These are phyloP conservation scores for Eupithecia vulgata DNA, from an alignment of 2,888 invertebrate species.

Conservation along the genomic window DNA sequence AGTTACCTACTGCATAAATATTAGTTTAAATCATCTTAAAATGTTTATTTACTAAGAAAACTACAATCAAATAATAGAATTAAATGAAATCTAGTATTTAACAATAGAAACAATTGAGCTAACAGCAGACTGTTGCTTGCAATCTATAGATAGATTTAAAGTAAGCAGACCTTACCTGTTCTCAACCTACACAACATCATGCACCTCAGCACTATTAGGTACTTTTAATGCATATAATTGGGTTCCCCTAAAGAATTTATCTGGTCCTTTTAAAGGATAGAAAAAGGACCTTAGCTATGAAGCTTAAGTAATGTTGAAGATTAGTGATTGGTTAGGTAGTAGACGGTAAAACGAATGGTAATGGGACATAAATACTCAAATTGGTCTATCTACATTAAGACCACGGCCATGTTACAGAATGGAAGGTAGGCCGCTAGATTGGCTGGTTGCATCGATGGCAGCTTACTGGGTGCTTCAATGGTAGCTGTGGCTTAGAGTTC, in stretches of 20 bases:
- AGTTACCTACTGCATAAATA: background rate
- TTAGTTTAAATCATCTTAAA: too few relatives aligned
- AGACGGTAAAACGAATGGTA: background rate
- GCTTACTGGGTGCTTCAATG: too few relatives aligned
- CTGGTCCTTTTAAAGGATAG: background rate
- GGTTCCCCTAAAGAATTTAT: constrained; percentile 6
- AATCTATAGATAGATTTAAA: too few relatives aligned
- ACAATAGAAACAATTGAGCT: too few relatives aligned
- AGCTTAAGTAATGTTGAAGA: background rate
- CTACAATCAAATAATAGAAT: too few relatives aligned
- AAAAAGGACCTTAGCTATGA: background rate
- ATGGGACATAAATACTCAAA: background rate
- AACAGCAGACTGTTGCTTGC: too few relatives aligned
- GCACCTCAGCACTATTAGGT: background rate
- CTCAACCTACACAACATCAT: background rate
- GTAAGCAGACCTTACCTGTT: background rate
- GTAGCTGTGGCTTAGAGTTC: too few relatives aligned
- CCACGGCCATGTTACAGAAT: background rate
- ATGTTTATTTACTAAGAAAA: too few relatives aligned
- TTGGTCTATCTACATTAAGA: too few relatives aligned
- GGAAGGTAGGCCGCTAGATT: background rate
- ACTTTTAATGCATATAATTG: background rate
- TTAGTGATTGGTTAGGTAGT: background rate
- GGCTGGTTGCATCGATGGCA: background rate
- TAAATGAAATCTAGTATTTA: too few relatives aligned